Evolutionary conservation across 2,888 invertebrate species (phyloP).

Genomic region (Platycheirus albimanus): DNA sequence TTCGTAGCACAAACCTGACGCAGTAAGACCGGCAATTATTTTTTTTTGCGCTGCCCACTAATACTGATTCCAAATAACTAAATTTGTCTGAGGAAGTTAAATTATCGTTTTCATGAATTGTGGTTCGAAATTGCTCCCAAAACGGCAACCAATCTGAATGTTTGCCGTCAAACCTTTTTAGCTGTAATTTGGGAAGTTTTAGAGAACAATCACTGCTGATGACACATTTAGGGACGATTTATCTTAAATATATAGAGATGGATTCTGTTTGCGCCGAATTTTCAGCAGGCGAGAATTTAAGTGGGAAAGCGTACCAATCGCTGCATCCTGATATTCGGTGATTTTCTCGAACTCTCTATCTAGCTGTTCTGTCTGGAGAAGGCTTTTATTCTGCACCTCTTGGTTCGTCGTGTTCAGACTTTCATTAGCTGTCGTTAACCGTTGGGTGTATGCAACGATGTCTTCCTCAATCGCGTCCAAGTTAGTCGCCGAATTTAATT

Average conservation of each 20-base stretch:
- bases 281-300: slow-evolving; percentile 15
- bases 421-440: slow-evolving; percentile 1
- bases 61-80: slow-evolving; percentile 28
- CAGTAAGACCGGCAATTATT: slow-evolving; percentile 43
- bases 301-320: neutral
- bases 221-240: neutral
- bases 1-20: slow-evolving; percentile 27
- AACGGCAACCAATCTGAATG: too few relatives aligned
- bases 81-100: slow-evolving; percentile 16
- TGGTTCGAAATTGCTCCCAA: slow-evolving; percentile 33
- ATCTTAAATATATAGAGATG: neutral
- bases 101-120: slow-evolving; percentile 36
- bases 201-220: neutral
- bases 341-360: slow-evolving; percentile 5
- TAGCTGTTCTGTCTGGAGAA: slow-evolving; percentile 6
- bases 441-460: neutral
- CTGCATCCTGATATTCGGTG: slow-evolving; percentile 20
- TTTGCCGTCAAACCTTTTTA: slow-evolving; percentile 34
- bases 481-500: neutral
- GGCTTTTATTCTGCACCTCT: slow-evolving; percentile 11
- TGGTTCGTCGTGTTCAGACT: slow-evolving; percentile 5
- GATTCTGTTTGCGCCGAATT: neutral
- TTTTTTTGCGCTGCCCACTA: too few relatives aligned
- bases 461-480: neutral
- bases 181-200: slow-evolving; percentile 4